phyloP scores from a whole-genome alignment of 2,888 invertebrate species.

The Acronicta alni region DNA sequence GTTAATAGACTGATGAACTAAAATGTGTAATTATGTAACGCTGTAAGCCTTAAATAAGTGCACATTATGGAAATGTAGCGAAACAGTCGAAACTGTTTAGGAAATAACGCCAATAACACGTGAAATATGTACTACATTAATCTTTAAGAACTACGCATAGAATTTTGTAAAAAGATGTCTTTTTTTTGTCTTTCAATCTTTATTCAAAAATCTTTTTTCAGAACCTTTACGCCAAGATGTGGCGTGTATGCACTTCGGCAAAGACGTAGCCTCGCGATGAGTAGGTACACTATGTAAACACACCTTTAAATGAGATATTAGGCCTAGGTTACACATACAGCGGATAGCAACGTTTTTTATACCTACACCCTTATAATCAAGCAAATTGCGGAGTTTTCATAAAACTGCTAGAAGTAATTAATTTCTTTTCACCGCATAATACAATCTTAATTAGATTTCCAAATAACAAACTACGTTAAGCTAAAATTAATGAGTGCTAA shows the following conservation, averaged over 20 bases:
- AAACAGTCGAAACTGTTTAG: conserved; percentile 35
- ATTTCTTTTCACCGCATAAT: conserved; percentile 42
- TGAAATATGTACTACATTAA: conserved; percentile 29
- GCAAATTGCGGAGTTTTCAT: conserved; percentile 7
- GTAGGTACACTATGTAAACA: conserved; percentile 78
- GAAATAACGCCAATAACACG: conserved; percentile 23
- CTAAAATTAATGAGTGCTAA: conserved; percentile 57
- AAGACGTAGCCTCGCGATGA: conserved; percentile 72
- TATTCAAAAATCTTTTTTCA: conserved; percentile 61
- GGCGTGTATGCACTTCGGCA: conserved; percentile 74
- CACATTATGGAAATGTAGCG: conserved; percentile 34
- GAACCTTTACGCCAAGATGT: conserved; percentile 68
- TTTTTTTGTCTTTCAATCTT: conserved; percentile 58
- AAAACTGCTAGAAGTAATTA: conserved; percentile 26
- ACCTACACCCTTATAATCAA: neutral
- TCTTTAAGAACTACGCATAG: conserved; percentile 42
- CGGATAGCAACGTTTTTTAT: conserved; percentile 34
- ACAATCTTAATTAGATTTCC: conserved; percentile 56
- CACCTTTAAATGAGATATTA: conserved; percentile 77
- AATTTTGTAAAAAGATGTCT: conserved; percentile 52
- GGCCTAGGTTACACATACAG: conserved; percentile 49
- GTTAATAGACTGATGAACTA: too few species aligned
- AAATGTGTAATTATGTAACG: too few species aligned
- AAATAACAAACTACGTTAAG: conserved; percentile 56
- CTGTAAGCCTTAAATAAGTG: conserved; percentile 30